Evolutionary conservation across 2,797 vertebrate species (phyloP).

Genomic region (Epinephelus malabaricus): DNA sequence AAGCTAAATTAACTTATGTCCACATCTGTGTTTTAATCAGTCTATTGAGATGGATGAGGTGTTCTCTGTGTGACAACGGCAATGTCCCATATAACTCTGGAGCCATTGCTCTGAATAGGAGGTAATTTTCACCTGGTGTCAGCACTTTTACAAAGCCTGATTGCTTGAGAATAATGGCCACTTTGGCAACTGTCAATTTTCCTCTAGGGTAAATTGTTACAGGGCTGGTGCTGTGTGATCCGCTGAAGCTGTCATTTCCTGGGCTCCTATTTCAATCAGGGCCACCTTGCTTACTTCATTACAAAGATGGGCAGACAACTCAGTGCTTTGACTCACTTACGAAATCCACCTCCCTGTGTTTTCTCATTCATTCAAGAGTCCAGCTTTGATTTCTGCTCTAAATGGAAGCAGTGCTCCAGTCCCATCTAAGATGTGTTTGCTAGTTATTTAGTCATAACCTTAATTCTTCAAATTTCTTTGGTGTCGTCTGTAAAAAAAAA

Average conservation of each 20-base stretch:
- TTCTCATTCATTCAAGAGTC: constrained; percentile 52
- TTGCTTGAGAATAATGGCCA: constrained; percentile 75
- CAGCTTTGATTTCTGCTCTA: constrained; percentile 58
- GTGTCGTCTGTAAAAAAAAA: not conserved
- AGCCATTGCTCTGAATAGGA: constrained; percentile 30
- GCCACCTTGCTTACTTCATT: constrained; percentile 76
- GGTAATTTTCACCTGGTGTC: constrained; percentile 63
- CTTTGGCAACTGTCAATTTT: constrained; percentile 79
- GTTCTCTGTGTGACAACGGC: constrained; percentile 25
- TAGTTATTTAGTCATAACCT: not conserved
- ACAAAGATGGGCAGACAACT: constrained; percentile 66
- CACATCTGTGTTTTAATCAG: constrained; percentile 62
- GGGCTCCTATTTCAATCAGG: constrained; percentile 75
- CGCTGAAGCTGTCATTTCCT: constrained; percentile 71
- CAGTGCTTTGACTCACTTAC: constrained; percentile 49
- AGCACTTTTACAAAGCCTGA: constrained; percentile 72
- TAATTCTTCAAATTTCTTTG: not conserved
- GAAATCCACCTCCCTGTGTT: constrained; percentile 42
- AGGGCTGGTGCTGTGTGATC: constrained; percentile 55
- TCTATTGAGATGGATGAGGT: constrained; percentile 45
- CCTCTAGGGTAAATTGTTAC: constrained; percentile 66
- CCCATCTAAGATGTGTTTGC: constrained; percentile 35
- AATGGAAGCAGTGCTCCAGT: constrained; percentile 53
- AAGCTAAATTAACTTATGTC: constrained; percentile 45
- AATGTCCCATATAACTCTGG: constrained; percentile 19